Evolutionary conservation across 2,888 invertebrate species (phyloP), one percentile per base, ranked within the genome.

Genomic region (Pollenia amentaria): DNA sequence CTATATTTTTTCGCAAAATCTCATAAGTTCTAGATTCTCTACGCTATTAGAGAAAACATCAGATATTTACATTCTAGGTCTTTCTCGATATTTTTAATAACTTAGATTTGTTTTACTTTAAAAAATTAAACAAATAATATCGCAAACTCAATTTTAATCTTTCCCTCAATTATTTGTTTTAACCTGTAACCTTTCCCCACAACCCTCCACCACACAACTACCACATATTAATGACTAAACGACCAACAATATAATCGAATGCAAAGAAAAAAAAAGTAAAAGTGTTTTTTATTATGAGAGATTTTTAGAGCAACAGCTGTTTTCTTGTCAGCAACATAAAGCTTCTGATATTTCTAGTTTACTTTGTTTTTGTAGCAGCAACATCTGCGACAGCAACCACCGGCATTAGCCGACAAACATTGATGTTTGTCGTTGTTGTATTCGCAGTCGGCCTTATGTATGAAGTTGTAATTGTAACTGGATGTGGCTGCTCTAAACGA

Each of bases 241-340:
- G 38, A 57, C 14, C 40, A 42, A 46, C n/a, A 69, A 72, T 21
- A 67, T 57, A 18, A 53, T 53, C 21, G 29, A 14, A 16, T 3
- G n/a, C n/a, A n/a, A n/a, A 62, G 14, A 53, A 53, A 57, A 70
- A 82, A 78, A 60, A 78, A 78, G 84, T 84, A 84, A 84, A 84
- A 84, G 84, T 84, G 65, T 84, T 84, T 84, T 77, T 75, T 60
- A 16, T 21, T 38, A 40, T 73, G 38, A 18, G 38, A 51, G 18
- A 65, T 64, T 78, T 60, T 73, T 79, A 42, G 78, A 84, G 73
- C 60, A 84, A 79, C 84, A 84, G 84, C 78, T 84, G 78, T 84
- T 83, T 84, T 78, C 57, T 73, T 60, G 73, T 69, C 73, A 72
- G 78, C 73, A 73, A 78, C 84, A 78, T 62, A 62, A 75, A 62